phyloP scores from a whole-genome alignment of 2,797 vertebrate species.

The Poeciliopsis infans region DNA sequence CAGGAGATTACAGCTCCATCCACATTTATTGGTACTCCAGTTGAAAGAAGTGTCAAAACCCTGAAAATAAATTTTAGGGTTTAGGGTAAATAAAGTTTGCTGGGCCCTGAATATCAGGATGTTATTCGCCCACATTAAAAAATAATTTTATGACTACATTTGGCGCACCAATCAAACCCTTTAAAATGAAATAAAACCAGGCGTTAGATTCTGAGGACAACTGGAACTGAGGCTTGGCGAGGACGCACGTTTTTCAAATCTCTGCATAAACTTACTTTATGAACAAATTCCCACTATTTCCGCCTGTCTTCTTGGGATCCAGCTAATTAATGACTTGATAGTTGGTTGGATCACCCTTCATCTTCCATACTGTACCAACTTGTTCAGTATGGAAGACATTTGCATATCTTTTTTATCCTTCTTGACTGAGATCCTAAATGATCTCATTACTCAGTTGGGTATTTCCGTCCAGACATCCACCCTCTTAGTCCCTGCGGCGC shows the following conservation, averaged over 20 bases:
- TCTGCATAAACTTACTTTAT: not conserved
- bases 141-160: not conserved
- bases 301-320: constrained; percentile 3
- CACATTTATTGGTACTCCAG: not conserved
- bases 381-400: not conserved
- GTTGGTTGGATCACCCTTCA: constrained; percentile 11
- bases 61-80: not conserved
- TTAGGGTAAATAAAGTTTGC: not conserved
- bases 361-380: not conserved
- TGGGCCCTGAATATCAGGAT: not conserved
- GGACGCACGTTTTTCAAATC: not conserved
- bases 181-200: no score
- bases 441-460: constrained; percentile 64
- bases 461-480: constrained; percentile 31
- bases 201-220: not conserved
- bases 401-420: not conserved
- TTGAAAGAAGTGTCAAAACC: not conserved
- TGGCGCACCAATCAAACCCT: not conserved
- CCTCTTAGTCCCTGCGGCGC: constrained; percentile 16
- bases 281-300: not conserved
- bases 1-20: not conserved
- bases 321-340: constrained; percentile 8
- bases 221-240: not conserved
- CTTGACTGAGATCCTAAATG: constrained; percentile 38
- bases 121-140: not conserved